phyloP scores from a whole-genome alignment of 2,113 vertebrate genomes.

The Phyllopteryx taeniolatus region DNA sequence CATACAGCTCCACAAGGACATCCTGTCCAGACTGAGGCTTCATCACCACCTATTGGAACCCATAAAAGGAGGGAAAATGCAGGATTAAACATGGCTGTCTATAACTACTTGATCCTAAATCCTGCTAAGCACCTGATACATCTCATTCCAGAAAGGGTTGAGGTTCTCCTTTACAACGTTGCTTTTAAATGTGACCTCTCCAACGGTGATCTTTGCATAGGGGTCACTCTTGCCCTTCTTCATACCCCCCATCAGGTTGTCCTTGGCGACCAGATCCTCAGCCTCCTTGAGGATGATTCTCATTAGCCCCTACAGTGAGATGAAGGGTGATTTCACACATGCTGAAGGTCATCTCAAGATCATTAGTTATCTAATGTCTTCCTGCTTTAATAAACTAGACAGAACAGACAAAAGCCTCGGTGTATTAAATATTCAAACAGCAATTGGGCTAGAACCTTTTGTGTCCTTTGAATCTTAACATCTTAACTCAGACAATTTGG shows the following conservation, averaged over 20 bases:
- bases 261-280: conserved; percentile 84
- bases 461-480: too few species aligned
- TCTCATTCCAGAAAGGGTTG: conserved; percentile 87
- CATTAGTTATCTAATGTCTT: not conserved
- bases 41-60: conserved; percentile 74
- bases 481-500: not conserved
- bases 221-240: conserved; percentile 90
- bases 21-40: conserved; percentile 78
- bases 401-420: too few species aligned
- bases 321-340: not conserved
- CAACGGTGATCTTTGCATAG: conserved; percentile 79
- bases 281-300: conserved; percentile 86
- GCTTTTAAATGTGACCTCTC: conserved; percentile 76
- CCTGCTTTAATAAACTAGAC: not conserved
- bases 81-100: not conserved
- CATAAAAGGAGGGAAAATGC: not conserved
- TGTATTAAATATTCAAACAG: too few species aligned
- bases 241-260: conserved; percentile 79
- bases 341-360: not conserved
- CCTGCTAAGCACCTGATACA: conserved; percentile 79
- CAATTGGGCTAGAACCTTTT: too few species aligned
- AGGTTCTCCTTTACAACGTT: conserved; percentile 85
- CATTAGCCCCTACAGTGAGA: conserved; percentile 77
- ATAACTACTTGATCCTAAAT: not conserved
- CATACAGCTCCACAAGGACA: conserved; percentile 82